Conservation (phyloP, 92 coral and sea anemone genomes). For the Epizoanthus illoricatus region DNA sequence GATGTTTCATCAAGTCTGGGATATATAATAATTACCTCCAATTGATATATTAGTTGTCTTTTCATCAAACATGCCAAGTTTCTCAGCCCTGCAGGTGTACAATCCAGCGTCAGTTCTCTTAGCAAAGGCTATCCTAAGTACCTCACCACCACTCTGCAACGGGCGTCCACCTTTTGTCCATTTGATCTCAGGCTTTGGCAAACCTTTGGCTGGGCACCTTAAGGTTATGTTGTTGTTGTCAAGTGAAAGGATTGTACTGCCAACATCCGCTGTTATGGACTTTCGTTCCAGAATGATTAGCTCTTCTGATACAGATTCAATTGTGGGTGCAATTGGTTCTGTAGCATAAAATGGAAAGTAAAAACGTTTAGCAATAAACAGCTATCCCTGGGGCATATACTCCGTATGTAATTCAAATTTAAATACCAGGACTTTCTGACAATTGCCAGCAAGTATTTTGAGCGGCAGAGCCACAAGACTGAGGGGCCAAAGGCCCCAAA, state of each 20-base stretch:
- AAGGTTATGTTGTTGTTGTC: slow-evolving; percentile 66
- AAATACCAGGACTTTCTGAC: too few relatives aligned
- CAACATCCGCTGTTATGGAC: slow-evolving; percentile 17
- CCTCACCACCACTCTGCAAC: slow-evolving; percentile 47
- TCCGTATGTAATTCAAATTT: too few relatives aligned
- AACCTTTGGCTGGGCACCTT: slow-evolving; percentile 68
- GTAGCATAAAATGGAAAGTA: background rate
- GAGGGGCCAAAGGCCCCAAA: too few relatives aligned
- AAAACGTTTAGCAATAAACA: background rate
- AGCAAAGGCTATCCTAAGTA: slow-evolving; percentile 42
- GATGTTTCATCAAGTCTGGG: background rate
- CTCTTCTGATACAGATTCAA: slow-evolving; percentile 6
- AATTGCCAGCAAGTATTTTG: too few relatives aligned
- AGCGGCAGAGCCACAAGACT: too few relatives aligned
- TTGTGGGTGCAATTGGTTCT: slow-evolving; percentile 35
- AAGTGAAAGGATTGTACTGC: slow-evolving; percentile 45
- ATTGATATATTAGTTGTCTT: slow-evolving; percentile 54
- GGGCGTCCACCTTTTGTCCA: slow-evolving; percentile 66
- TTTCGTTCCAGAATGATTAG: slow-evolving; percentile 16
- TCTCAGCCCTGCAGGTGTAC: slow-evolving; percentile 56
- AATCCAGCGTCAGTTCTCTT: slow-evolving; percentile 52
- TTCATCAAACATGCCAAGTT: slow-evolving; percentile 57
- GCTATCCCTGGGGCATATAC: too few relatives aligned
- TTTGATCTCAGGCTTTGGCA: slow-evolving; percentile 71
- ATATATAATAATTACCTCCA: slow-evolving; percentile 53